Base-by-base conservation (phyloP, 2,888 invertebrate genomes). In the Hemaris fuciformis region DNA sequence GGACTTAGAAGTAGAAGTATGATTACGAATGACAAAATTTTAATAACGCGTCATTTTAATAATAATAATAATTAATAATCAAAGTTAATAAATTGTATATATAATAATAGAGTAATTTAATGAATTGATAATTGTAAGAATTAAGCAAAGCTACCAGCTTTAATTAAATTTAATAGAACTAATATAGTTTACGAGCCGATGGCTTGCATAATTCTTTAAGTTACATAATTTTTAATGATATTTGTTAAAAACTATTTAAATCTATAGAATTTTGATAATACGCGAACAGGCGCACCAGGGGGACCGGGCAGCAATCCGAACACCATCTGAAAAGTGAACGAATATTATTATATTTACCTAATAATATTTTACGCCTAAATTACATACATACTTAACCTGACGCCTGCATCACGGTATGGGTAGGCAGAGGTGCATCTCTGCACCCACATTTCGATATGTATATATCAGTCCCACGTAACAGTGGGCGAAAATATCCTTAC, bases 91-190 rank as follows among this genome's bases (percentile, higher is more conserved):
- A 92, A 93, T 90, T 93, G 92, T 92, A 93, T 91, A 93, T 89
- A 91, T 93, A 92, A 93, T 93, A 91, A 93, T 93, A 92, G 92
- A 92, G 85, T 92, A 92, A 90, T 93, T 91, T 89, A 93, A 93
- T 91, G 91, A 93, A 91, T 91, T 87, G 83, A 88, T 92, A 92
- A 92, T 93, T 90, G 93, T 93, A 92, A 91, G 88, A 91, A 93
- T 93, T 92, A 93, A 93, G 93, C 93, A 89, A 93, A 88, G 86
- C 92, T 92, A 93, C 92, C 89, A 88, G 91, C 88, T 10, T 4
- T 93, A 93, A 89, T 92, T 90, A 93, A 93, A 91, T 93, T 90
- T 93, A 93, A 94, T 94, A 94, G 94, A 94, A 93, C 94, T 94
- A 94, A 93, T 93, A 85, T 94, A 94, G 93, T 94, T 94, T 93